Base-by-base conservation (phyloP, 2,797 vertebrate genomes). In the Tiaroga cobitis region DNA sequence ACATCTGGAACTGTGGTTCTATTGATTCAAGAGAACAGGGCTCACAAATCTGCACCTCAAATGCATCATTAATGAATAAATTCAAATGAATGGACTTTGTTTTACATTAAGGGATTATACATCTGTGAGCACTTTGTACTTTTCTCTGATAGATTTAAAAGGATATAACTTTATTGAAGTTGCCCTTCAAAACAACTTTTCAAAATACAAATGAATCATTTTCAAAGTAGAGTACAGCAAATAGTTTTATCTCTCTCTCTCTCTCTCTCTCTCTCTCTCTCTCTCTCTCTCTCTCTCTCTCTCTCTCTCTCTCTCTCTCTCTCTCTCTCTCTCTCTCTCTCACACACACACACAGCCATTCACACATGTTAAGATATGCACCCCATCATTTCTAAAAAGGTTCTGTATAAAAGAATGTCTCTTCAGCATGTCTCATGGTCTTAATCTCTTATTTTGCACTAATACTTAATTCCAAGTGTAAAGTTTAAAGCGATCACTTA, bases 121-220 rank as follows among this genome's bases (percentile, higher is more conserved):
- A 74, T 91, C 83, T 85, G 83, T 59, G 41, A 78, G 84, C 79
- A 88, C 91, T 92, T 91, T 91, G 80, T 91, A 90, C 73, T 87
- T 73, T 76, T 88, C 88, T 87, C 84, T 89, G 83, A 90, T 93
- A 87, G 84, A 83, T 76, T 87, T 82, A 87, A 92, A 87, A 84
- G 87, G 86, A 87, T 73, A 72, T 80, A 68, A 41, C 69, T 73
- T 87, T 90, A 88, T 93, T 92, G 90, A 93, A 93, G 91, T 90
- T 77, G 56, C 76, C 78, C 74, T 93, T 92, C 90, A 93, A 92
- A 87, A 83, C 70, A 46, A 86, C 87, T 92, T 92, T 86, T 84
- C 61, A 78, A 91, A 92, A 93, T 88, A 91, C 85, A 93, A 93
- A 91, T 76, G 43, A 86, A 86, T 65, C 46, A 19, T 79, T 88